Conservation (phyloP, 2,113 vertebrate species). For the Baryphthengus martii region DNA sequence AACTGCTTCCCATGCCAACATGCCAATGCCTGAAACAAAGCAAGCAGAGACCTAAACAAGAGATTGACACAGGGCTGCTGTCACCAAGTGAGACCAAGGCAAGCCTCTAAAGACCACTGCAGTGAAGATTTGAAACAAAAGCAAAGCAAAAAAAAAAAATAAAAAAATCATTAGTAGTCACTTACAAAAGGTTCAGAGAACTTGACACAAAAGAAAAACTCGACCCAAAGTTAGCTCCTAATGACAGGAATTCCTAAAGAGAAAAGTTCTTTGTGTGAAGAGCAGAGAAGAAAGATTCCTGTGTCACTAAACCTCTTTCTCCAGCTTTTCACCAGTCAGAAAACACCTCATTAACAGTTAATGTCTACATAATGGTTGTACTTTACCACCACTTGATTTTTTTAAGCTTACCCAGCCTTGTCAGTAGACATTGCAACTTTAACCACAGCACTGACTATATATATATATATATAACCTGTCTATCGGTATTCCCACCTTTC, state of each 20-base stretch:
- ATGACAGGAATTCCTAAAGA: not conserved
- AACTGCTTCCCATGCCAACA: not conserved
- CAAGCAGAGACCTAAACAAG: not conserved
- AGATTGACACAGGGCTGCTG: not conserved
- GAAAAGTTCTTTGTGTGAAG: conserved; percentile 18
- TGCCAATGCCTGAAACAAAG: not conserved
- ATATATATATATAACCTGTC: not conserved
- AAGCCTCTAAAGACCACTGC: not conserved
- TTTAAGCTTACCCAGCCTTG: not conserved
- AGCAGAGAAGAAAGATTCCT: conserved; percentile 9
- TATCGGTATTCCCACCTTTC: not conserved
- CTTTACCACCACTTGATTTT: conserved; percentile 43
- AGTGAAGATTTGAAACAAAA: not conserved
- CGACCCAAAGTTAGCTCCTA: not conserved
- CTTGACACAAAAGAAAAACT: not conserved
- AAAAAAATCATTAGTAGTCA: not conserved
- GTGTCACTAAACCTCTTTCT: conserved; percentile 24
- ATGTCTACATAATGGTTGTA: not conserved
- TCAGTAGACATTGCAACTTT: not conserved
- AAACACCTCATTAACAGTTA: conserved; percentile 58
- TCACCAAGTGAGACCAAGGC: not conserved
- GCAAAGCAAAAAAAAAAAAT: not conserved
- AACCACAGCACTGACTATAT: not conserved
- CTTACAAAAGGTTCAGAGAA: not conserved
- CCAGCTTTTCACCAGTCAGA: conserved; percentile 49